Evolutionary conservation across 2,113 vertebrate species (phyloP).

Genomic region (Cyprinodon variegatus): DNA sequence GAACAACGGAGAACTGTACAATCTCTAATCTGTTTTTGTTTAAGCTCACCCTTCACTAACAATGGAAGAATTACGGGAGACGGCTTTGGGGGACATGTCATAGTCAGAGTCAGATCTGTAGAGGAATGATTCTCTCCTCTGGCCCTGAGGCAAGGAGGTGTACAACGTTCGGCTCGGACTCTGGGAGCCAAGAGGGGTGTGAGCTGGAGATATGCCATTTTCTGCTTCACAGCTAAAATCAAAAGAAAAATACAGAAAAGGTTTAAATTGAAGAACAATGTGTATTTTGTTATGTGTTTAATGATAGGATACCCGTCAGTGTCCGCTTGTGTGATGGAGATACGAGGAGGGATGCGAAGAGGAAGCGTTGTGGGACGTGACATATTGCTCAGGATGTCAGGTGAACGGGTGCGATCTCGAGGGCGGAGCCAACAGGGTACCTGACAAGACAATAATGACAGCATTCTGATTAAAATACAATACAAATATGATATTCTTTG

Average conservation of each 20-base stretch:
- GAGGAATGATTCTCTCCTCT: conserved; percentile 90
- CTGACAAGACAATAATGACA: conserved; percentile 51
- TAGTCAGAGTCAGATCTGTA: conserved; percentile 93
- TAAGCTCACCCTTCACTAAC: conserved; percentile 87
- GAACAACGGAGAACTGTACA: neutral
- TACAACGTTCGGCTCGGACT: conserved; percentile 83
- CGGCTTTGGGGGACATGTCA: conserved; percentile 87
- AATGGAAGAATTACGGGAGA: conserved; percentile 90
- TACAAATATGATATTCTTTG: neutral
- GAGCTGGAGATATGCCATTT: conserved; percentile 82
- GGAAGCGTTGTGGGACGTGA: conserved; percentile 84
- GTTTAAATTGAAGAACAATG: neutral
- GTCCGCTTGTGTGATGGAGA: conserved; percentile 84
- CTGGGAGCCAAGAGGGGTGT: conserved; percentile 81
- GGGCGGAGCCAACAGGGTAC: conserved; percentile 82
- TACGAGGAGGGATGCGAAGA: conserved; percentile 82
- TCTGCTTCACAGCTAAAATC: conserved; percentile 86
- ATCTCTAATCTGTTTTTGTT: neutral
- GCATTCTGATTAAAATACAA: neutral
- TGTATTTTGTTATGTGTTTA: neutral
- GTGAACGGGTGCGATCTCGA: conserved; percentile 77
- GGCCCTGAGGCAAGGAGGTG: conserved; percentile 81
- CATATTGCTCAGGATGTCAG: conserved; percentile 71
- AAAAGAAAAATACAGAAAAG: neutral
- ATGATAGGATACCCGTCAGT: conserved; percentile 76